Base-by-base conservation (phyloP, 2,113 vertebrate genomes). In the Chamaetylas fuelleborni region DNA sequence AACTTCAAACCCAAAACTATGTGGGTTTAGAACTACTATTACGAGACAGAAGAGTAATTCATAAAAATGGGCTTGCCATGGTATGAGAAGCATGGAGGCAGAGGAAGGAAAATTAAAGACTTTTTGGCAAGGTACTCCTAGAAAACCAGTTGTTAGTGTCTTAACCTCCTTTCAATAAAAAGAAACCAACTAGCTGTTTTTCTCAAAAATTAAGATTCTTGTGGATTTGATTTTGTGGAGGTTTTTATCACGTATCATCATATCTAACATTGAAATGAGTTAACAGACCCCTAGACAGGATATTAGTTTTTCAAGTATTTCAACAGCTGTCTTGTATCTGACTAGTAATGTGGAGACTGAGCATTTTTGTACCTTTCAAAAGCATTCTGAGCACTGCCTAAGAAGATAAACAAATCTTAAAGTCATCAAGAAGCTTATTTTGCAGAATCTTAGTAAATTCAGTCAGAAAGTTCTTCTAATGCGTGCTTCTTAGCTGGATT, bases 241-340 rank as follows among this genome's bases (percentile, higher is more conserved):
- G 1, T 23, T 23, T 9, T 53, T 66, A 36, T 53, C 15, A 56
- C 3, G 18, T 45, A 31, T 36, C 6, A 18, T 28, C 50, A 25
- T 40, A 38, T 11, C 10, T 74, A 51, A 19, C 9, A 62, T 5
- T 34, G 25, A 91, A 74, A 78, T 26, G 0, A 47, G 12, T n/a
- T 62, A 69, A 31, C 3, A 57, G 8, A 33, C 2, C 51, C 6
- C 8, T 47, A 50, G 54, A 43, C 8, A 57, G 1, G 2, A 12
- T 66, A 28, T 6, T 53, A 25, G 2, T 36, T 86, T 72, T 66
- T 38, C 31, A 96, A 42, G 10, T 58, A 48, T 36, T 70, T 70
- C 0, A 3, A 34, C 6, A 38, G 7, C 7, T 69, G 11, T 14
- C 40, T 56, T 70, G 28, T 2, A 57, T 25, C 6, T 1, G 7